Conservation (phyloP, 2,113 vertebrate species). For the Microtus montanus region DNA sequence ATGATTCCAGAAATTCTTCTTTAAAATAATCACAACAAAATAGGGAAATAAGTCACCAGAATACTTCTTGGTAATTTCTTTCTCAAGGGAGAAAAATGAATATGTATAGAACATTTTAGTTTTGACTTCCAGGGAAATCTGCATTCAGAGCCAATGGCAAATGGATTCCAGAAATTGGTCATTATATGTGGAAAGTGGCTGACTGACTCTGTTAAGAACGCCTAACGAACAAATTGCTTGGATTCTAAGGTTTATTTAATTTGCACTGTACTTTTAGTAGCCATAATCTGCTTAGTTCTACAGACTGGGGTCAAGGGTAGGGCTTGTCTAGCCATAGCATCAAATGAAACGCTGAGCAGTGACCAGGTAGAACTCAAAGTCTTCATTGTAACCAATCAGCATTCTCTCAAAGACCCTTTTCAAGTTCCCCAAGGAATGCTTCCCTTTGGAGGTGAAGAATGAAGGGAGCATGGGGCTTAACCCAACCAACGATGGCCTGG, state of each 20-base stretch:
- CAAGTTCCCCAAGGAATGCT: neutral
- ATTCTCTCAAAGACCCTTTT: neutral
- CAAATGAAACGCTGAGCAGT: neutral
- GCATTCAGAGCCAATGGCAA: neutral
- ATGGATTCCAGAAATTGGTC: constrained; percentile 20
- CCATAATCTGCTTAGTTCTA: constrained; percentile 11
- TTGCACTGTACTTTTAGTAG: constrained; percentile 23
- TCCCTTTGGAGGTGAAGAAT: neutral
- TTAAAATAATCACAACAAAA: neutral
- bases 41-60: neutral
- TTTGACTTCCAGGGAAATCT: constrained; percentile 43
- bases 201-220: neutral
- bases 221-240: neutral
- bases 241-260: constrained; percentile 44
- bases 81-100: constrained; percentile 16
- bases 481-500: too few species aligned
- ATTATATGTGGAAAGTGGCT: neutral
- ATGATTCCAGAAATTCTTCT: neutral
- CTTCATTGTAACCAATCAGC: neutral
- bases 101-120: neutral
- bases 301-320: neutral
- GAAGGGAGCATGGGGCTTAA: too few species aligned
- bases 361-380: neutral
- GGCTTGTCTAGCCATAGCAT: neutral
- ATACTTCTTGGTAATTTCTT: neutral